A percentile compares a stretch with the other conserved stretches of the same genome.
These are phyloP conservation scores for Spinus olivaceus DNA, from an alignment of 2,797 vertebrate genomes.

Conservation along the genomic window DNA sequence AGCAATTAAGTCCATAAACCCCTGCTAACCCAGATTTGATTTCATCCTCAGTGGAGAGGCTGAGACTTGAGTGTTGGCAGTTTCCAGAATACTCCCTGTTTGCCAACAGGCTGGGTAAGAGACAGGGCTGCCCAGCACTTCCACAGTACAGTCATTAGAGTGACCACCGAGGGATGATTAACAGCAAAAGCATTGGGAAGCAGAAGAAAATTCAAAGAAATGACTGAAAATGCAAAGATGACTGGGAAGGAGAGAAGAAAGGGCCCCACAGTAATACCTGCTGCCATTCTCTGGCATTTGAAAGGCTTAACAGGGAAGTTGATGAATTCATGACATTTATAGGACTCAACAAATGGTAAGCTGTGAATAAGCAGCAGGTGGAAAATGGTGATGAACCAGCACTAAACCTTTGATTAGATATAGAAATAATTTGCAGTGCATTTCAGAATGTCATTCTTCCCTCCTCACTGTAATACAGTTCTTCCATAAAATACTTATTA, in stretches of 20 bases:
- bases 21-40: neutral
- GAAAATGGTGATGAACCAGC: neutral
- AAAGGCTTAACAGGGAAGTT: neutral
- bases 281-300: neutral
- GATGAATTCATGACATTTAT: neutral
- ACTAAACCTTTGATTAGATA: constrained; percentile 9
- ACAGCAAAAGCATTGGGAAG: neutral
- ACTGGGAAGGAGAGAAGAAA: neutral
- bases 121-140: neutral
- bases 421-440: neutral
- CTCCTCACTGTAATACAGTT: neutral
- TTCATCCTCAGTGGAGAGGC: neutral
- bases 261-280: neutral
- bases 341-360: neutral
- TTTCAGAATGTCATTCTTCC: neutral
- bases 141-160: neutral
- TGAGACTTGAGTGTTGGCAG: neutral
- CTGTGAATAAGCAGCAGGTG: neutral
- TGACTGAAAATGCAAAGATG: neutral
- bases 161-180: neutral
- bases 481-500: neutral
- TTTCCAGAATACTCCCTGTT: neutral
- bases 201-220: neutral
- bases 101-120: neutral
- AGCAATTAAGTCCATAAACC: neutral